A percentile compares a stretch with the other conserved stretches of the same genome.
These are phyloP conservation scores for Aplysia californica DNA, from an alignment of 1,140 invertebrate genomes.

Conservation along the genomic window DNA sequence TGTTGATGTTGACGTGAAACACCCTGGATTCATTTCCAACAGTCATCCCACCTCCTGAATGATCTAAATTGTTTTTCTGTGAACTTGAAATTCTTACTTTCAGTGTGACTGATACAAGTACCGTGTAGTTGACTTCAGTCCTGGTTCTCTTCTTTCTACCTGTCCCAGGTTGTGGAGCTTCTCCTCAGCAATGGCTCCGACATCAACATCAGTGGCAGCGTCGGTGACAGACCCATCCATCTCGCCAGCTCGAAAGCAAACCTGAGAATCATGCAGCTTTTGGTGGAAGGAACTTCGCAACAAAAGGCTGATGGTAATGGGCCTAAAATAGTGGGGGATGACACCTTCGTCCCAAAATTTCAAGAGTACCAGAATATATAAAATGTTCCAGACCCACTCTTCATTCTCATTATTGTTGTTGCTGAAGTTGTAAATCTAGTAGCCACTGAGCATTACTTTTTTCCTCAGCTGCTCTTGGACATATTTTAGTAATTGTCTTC, in stretches of 20 bases:
- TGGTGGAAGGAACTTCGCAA: conserved; percentile 57
- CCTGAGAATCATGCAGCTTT: conserved; percentile 63
- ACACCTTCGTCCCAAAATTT: not conserved
- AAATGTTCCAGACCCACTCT: too few relatives aligned
- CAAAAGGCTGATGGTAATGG: conserved; percentile 22
- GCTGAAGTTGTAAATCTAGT: too few relatives aligned
- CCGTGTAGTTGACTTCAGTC: too few relatives aligned
- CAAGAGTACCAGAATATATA: not conserved
- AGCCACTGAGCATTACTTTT: too few relatives aligned
- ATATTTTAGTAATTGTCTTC: not conserved
- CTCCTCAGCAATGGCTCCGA: conserved; percentile 66
- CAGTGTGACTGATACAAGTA: too few relatives aligned
- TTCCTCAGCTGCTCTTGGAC: not conserved
- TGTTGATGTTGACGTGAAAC: too few relatives aligned
- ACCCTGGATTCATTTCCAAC: too few relatives aligned
- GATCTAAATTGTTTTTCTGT: too few relatives aligned
- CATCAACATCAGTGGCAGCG: conserved; percentile 68
- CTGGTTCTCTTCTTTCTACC: not conserved
- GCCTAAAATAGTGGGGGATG: not conserved
- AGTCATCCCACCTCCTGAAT: too few relatives aligned
- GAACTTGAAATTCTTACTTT: too few relatives aligned
- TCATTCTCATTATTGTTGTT: too few relatives aligned
- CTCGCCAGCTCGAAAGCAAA: conserved; percentile 67
- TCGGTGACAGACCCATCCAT: conserved; percentile 69
- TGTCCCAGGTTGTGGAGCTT: conserved; percentile 64